These are phyloP conservation scores for Nezara viridula DNA, from an alignment of 2,888 invertebrate species.

Conservation along the genomic window DNA sequence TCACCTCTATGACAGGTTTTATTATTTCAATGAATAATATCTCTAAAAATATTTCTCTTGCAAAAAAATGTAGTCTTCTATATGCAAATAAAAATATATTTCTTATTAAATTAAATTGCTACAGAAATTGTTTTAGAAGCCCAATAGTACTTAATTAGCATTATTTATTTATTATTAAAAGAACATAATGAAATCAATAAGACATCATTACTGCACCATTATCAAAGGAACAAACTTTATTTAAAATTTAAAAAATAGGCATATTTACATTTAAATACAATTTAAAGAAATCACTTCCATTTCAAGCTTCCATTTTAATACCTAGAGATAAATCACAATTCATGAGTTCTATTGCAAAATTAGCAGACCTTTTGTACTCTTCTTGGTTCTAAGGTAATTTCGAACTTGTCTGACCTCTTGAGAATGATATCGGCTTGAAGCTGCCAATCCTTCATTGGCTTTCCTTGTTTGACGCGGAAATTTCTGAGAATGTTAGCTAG, in stretches of 20 bases:
- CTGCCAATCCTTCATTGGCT: conserved; percentile 78
- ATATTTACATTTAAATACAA: neutral
- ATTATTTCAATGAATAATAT: too few species aligned
- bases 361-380: conserved; percentile 30
- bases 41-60: too few species aligned
- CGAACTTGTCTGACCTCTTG: conserved; percentile 83
- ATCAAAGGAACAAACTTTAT: too few species aligned
- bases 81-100: too few species aligned
- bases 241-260: neutral
- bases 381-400: conserved; percentile 79
- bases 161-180: too few species aligned
- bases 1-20: too few species aligned
- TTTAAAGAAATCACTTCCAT: neutral
- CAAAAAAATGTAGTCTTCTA: too few species aligned
- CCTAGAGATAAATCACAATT: neutral
- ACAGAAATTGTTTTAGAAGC: too few species aligned
- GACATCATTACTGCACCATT: too few species aligned
- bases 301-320: neutral
- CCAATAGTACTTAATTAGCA: too few species aligned
- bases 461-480: conserved; percentile 79
- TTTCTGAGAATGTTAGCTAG: conserved; percentile 82
- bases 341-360: conserved; percentile 41
- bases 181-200: too few species aligned
- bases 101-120: too few species aligned
- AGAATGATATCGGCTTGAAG: conserved; percentile 85